Evolutionary conservation across 2,888 invertebrate genomes (phyloP).

Genomic region (Stenichneumon culpator): DNA sequence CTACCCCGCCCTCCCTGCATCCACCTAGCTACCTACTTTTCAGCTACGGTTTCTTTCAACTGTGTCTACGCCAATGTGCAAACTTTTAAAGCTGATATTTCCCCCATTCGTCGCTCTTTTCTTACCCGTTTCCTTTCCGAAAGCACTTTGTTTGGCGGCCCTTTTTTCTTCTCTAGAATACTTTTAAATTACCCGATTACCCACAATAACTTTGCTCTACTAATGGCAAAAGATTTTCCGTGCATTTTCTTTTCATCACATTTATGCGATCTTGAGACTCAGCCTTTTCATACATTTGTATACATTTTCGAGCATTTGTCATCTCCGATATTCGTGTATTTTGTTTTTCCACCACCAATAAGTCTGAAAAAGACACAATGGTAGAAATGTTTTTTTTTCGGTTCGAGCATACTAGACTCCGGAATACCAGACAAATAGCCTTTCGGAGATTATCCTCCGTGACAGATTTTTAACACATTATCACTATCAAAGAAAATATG

Average conservation of each 20-base stretch:
- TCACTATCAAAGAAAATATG: not conserved
- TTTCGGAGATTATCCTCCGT: not conserved
- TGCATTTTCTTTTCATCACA: not conserved
- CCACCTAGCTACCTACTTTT: conserved; percentile 63
- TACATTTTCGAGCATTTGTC: not conserved
- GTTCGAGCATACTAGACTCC: not conserved
- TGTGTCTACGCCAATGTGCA: not conserved
- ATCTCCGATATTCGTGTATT: not conserved
- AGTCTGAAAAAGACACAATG: not conserved
- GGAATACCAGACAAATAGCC: not conserved
- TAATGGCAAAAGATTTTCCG: not conserved
- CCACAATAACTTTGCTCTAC: not conserved
- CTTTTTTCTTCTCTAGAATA: conserved; percentile 10
- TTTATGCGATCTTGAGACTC: not conserved
- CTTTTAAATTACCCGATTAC: conserved; percentile 18
- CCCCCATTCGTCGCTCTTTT: not conserved
- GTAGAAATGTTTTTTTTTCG: not conserved
- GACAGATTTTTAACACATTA: not conserved
- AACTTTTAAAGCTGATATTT: conserved; percentile 1
- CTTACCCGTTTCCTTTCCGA: conserved; percentile 1
- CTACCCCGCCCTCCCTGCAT: conserved; percentile 23
- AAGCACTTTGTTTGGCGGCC: not conserved
- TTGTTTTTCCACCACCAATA: not conserved
- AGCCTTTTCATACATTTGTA: not conserved
- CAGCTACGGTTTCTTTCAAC: conserved; percentile 45